These are phyloP conservation scores for Barnardius zonarius DNA, from an alignment of 2,113 vertebrate species.

Conservation along the genomic window DNA sequence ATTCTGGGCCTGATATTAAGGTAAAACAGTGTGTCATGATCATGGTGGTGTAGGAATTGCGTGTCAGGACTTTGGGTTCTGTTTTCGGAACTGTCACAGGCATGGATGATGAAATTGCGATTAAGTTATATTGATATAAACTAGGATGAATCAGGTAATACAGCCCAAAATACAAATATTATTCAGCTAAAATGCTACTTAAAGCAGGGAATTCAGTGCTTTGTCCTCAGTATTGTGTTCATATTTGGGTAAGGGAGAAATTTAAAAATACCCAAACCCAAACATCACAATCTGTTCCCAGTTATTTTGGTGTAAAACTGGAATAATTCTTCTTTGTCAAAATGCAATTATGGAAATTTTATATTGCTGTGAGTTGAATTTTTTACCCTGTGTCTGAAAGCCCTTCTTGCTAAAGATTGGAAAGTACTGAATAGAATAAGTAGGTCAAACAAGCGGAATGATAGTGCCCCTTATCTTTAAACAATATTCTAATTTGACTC, in stretches of 20 bases:
- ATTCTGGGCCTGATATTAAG: neutral
- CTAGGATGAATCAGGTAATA: neutral
- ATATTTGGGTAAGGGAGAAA: neutral
- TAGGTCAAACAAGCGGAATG: conserved; percentile 67
- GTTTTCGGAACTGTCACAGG: neutral
- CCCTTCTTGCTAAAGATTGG: conserved; percentile 42
- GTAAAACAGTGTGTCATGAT: neutral
- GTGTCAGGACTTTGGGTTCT: neutral
- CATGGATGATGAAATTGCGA: neutral
- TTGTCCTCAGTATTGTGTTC: neutral
- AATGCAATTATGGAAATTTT: neutral
- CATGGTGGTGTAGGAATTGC: neutral
- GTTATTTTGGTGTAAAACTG: neutral
- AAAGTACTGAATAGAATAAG: conserved; percentile 69
- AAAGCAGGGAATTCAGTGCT: neutral
- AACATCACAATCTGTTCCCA: neutral
- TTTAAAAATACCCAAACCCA: neutral
- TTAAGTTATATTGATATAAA: neutral
- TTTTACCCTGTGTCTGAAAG: conserved; percentile 36
- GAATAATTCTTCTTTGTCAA: neutral
- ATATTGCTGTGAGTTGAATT: neutral
- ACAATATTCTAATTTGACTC: conserved; percentile 73
- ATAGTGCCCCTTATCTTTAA: conserved; percentile 75
- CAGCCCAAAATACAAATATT: neutral
- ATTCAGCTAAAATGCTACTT: neutral